Conservation (phyloP, 2,888 invertebrate species). For the Drosophila paucipuncta region DNA sequence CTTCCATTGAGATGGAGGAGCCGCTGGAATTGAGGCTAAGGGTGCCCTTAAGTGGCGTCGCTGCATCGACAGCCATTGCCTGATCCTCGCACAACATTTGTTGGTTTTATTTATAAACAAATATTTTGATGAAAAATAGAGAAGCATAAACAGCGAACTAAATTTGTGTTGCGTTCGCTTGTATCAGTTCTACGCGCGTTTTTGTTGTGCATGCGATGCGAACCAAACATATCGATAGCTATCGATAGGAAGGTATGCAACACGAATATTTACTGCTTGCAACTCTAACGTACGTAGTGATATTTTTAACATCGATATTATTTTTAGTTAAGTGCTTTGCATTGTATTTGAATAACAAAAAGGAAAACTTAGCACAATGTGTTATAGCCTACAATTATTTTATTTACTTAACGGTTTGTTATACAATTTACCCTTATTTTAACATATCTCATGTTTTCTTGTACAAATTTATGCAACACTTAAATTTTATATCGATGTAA, state of each 20-base stretch:
- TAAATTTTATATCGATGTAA: neutral
- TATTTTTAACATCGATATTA: neutral
- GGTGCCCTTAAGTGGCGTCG: constrained; percentile 50
- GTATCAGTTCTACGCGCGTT: constrained; percentile 66
- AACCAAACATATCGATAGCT: neutral
- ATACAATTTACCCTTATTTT: neutral
- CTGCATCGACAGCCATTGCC: constrained; percentile 55
- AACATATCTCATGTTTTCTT: no score
- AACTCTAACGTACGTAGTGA: neutral
- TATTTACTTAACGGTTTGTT: neutral
- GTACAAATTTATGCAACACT: neutral
- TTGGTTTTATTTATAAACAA: neutral
- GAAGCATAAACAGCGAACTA: constrained; percentile 6
- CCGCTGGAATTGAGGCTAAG: constrained; percentile 68
- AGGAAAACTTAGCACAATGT: neutral
- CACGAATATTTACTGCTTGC: neutral
- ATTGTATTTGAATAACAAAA: neutral
- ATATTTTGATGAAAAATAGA: constrained; percentile 1
- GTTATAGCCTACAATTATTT: neutral
- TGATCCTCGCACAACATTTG: constrained; percentile 70
- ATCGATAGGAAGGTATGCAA: constrained; percentile 2
- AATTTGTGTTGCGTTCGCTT: constrained; percentile 35
- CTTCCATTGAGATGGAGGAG: constrained; percentile 59
- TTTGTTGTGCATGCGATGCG: constrained; percentile 63
- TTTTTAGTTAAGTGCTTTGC: neutral